phyloP scores from a whole-genome alignment of 2,113 vertebrate species.

The Sinosuthora webbiana region DNA sequence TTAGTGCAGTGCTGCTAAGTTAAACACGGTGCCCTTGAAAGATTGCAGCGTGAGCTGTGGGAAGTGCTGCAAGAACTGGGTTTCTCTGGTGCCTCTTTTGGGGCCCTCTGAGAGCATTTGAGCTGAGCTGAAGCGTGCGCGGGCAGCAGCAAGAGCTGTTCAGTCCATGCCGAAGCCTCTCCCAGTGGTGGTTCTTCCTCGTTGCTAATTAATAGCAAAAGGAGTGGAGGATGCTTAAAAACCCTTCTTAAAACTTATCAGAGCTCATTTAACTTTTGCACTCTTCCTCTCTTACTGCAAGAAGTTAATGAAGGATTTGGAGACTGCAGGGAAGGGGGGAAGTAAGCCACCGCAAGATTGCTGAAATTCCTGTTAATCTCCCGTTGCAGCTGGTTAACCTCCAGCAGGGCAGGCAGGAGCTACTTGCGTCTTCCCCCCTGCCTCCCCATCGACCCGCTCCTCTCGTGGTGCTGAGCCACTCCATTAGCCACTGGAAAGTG shows the following conservation, averaged over 20 bases:
- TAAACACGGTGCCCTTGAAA: not conserved
- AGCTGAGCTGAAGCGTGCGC: not conserved
- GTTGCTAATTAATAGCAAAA: not conserved
- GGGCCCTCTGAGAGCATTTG: not conserved
- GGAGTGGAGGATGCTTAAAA: not conserved
- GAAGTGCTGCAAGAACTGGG: not conserved
- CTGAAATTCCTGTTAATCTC: not conserved
- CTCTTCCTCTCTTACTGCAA: not conserved
- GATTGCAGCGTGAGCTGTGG: not conserved
- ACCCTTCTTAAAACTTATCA: not conserved
- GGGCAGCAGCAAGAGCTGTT: not conserved
- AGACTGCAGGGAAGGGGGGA: not conserved
- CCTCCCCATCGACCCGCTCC: not conserved
- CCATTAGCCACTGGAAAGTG: conserved; percentile 29
- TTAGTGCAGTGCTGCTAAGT: not conserved
- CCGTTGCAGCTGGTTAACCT: not conserved
- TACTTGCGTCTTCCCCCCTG: accelerated
- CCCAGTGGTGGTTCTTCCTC: accelerated
- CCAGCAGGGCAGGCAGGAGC: not conserved
- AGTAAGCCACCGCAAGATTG: not conserved
- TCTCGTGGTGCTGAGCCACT: not conserved
- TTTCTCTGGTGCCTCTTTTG: conserved; percentile 13
- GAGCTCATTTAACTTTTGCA: not conserved
- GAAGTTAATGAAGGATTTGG: not conserved
- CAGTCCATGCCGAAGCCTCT: not conserved